A percentile compares a stretch with the other conserved stretches of the same genome.
Evolutionary conservation across 2,113 vertebrate species (phyloP).

Genomic region (Elanoides forficatus): DNA sequence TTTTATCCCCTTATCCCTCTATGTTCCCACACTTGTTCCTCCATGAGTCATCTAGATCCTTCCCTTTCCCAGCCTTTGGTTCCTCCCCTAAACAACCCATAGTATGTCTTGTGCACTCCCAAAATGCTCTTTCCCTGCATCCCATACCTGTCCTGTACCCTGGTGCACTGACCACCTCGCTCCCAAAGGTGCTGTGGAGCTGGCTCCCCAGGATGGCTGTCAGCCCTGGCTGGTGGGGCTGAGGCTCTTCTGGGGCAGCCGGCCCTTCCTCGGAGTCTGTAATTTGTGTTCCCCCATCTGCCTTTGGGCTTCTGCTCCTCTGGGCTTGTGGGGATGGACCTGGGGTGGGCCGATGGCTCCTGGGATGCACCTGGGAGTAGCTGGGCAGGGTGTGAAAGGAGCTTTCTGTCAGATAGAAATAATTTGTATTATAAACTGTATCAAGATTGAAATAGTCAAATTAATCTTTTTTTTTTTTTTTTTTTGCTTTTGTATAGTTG

Average conservation of each 20-base stretch:
- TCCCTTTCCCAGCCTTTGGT: not conserved
- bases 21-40: not conserved
- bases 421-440: not conserved
- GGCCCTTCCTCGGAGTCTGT: accelerated
- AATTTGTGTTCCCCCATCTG: not conserved
- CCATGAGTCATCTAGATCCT: not conserved
- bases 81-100: not conserved
- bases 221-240: not conserved
- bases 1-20: not conserved
- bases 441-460: not conserved
- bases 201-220: not conserved
- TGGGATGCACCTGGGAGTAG: not conserved
- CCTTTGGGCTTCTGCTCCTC: not conserved
- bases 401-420: not conserved
- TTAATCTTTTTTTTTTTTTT: not conserved
- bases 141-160: accelerated
- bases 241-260: not conserved
- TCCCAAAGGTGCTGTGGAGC: not conserved
- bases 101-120: not conserved
- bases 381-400: not conserved
- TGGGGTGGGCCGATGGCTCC: not conserved
- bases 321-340: not conserved
- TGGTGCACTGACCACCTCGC: not conserved
- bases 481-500: not conserved
- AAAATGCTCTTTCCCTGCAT: not conserved